A percentile compares a stretch with the other conserved stretches of the same genome.
phyloP scores from a whole-genome alignment of 2,888 invertebrate species.

The Conops quadrifasciatus region DNA sequence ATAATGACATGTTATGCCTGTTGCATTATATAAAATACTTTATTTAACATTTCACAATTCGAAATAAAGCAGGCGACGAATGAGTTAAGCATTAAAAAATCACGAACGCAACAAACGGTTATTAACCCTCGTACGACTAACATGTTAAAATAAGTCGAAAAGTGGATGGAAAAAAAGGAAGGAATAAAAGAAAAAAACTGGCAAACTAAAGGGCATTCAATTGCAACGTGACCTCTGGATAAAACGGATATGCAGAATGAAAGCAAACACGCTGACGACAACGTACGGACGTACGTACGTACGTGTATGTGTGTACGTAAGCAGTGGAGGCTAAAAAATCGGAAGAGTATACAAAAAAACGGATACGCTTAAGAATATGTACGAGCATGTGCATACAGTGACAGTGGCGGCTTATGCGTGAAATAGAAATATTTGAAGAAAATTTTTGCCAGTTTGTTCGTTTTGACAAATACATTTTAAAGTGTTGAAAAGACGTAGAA shows the following conservation, averaged over 20 bases:
- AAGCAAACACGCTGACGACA: too few species aligned
- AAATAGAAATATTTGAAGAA: neutral
- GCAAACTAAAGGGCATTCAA: too few species aligned
- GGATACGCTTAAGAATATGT: slow-evolving; percentile 5
- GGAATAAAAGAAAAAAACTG: neutral
- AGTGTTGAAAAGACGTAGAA: neutral
- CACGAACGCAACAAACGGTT: neutral
- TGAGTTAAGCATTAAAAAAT: neutral
- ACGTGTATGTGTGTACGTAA: too few species aligned
- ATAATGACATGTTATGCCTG: too few species aligned
- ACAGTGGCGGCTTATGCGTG: neutral
- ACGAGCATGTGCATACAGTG: too few species aligned
- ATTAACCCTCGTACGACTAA: neutral
- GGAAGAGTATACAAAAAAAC: neutral
- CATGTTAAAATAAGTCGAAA: neutral
- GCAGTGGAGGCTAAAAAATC: too few species aligned
- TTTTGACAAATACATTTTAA: neutral
- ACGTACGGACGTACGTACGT: too few species aligned
- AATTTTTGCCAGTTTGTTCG: neutral
- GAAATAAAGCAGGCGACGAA: too few species aligned
- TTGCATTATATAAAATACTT: too few species aligned
- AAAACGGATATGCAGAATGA: too few species aligned
- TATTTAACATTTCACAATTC: too few species aligned
- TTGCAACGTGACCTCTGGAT: too few species aligned
- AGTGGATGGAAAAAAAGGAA: neutral